A percentile compares a stretch with the other conserved stretches of the same genome.
Evolutionary conservation across 2,797 vertebrate species (phyloP).

Genomic region (Streptopelia turtur): DNA sequence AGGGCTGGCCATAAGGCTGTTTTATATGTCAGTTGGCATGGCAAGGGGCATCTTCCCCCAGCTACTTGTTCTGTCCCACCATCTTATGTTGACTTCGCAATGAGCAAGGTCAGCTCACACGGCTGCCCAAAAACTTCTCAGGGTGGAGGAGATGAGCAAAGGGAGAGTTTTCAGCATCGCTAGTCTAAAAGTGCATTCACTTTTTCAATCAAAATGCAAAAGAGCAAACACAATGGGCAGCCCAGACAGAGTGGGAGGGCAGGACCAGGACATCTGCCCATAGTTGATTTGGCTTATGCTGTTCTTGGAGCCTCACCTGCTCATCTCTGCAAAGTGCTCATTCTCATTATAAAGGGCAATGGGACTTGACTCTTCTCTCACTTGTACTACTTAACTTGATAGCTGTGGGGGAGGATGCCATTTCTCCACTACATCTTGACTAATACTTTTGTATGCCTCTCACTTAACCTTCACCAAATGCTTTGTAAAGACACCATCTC

Average conservation of each 20-base stretch:
- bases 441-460: neutral
- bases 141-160: neutral
- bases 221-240: neutral
- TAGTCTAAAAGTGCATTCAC: neutral
- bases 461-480: neutral
- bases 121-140: rapidly evolving
- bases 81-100: neutral
- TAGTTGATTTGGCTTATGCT: neutral
- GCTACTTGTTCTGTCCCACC: neutral
- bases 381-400: neutral
- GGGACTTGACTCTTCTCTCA: neutral
- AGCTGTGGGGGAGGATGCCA: neutral
- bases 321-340: neutral
- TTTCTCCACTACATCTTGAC: neutral
- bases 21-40: neutral
- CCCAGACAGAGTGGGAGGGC: rapidly evolving
- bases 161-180: neutral
- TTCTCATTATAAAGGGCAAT: rapidly evolving
- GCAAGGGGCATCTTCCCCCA: neutral
- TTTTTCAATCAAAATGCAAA: neutral
- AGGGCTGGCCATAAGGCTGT: neutral
- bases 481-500: neutral
- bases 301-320: neutral
- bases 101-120: neutral
- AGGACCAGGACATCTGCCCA: neutral